A percentile compares a stretch with the other conserved stretches of the same genome.
phyloP scores from a whole-genome alignment of 2,888 invertebrate species.

The Drosophila hawaiiensis region DNA sequence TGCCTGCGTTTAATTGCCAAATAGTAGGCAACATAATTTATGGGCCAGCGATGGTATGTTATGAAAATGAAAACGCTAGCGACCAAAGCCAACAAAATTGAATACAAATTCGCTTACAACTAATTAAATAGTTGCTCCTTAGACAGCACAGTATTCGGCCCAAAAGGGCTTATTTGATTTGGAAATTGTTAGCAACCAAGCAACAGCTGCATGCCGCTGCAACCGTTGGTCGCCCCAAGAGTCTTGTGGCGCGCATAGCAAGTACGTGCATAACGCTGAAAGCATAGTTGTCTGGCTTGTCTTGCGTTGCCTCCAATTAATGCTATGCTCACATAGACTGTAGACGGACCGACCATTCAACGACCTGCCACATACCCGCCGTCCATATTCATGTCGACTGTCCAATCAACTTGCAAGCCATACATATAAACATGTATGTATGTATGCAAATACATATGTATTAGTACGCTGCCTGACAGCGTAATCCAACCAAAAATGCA shows the following conservation, averaged over 20 bases:
- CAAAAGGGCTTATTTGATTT: slow-evolving; percentile 21
- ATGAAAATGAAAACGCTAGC: slow-evolving; percentile 38
- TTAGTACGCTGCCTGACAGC: not conserved
- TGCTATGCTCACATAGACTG: slow-evolving; percentile 25
- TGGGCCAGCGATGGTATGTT: slow-evolving; percentile 64
- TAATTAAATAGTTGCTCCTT: slow-evolving; percentile 63
- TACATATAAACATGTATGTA: not conserved
- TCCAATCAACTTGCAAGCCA: slow-evolving; percentile 8
- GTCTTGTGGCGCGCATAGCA: slow-evolving; percentile 33
- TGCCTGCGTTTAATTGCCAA: slow-evolving; percentile 68
- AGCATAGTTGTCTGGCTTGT: slow-evolving; percentile 21
- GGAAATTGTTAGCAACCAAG: slow-evolving; percentile 13
- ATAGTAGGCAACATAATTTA: slow-evolving; percentile 77
- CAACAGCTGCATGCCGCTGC: slow-evolving; percentile 11
- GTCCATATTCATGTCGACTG: slow-evolving; percentile 37
- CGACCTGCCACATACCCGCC: slow-evolving; percentile 6
- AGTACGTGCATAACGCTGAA: slow-evolving; percentile 44
- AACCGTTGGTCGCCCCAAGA: not conserved
- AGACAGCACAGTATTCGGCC: slow-evolving; percentile 1
- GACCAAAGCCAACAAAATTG: slow-evolving; percentile 53
- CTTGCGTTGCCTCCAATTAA: slow-evolving; percentile 35
- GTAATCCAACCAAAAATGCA: slow-evolving; percentile 1
- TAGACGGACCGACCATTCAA: slow-evolving; percentile 20
- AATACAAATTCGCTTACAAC: slow-evolving; percentile 77
- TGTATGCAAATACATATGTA: not conserved